These are phyloP conservation scores for Cyclopterus lumpus DNA, from an alignment of 2,797 vertebrate species.

Conservation along the genomic window DNA sequence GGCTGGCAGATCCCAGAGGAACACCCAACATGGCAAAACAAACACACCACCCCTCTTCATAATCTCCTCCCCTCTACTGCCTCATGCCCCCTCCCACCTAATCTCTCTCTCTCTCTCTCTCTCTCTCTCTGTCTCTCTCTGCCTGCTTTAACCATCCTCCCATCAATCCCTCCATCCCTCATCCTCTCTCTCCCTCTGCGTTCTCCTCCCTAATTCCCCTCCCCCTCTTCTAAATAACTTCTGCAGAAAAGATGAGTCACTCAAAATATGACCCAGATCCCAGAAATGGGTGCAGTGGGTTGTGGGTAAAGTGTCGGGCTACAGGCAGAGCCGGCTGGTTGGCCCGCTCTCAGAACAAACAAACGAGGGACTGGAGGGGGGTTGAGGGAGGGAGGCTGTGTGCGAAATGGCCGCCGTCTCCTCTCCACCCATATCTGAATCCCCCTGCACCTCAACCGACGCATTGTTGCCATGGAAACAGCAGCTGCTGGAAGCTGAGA, in stretches of 20 bases:
- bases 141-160: constrained; percentile 15
- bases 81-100: constrained; percentile 9
- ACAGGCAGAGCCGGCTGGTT: constrained; percentile 25
- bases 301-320: constrained; percentile 65
- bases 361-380: constrained; percentile 3
- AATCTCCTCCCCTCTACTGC: constrained; percentile 28
- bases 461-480: constrained; percentile 74
- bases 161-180: neutral
- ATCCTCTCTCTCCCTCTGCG: neutral
- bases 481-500: constrained; percentile 57
- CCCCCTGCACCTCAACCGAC: constrained; percentile 17
- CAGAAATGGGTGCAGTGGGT: constrained; percentile 62
- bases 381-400: constrained; percentile 16
- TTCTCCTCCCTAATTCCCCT: neutral
- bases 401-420: constrained; percentile 68
- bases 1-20: constrained; percentile 63
- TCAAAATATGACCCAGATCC: constrained; percentile 72
- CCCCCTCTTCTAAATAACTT: constrained; percentile 15
- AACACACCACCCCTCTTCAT: constrained; percentile 50
- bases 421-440: constrained; percentile 51
- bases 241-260: constrained; percentile 72
- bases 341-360: constrained; percentile 13
- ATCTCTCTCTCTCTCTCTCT: neutral
- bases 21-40: constrained; percentile 72
- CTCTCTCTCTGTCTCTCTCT: neutral